phyloP scores from a whole-genome alignment of 2,113 vertebrate genomes.

The Lipotes vexillifer region DNA sequence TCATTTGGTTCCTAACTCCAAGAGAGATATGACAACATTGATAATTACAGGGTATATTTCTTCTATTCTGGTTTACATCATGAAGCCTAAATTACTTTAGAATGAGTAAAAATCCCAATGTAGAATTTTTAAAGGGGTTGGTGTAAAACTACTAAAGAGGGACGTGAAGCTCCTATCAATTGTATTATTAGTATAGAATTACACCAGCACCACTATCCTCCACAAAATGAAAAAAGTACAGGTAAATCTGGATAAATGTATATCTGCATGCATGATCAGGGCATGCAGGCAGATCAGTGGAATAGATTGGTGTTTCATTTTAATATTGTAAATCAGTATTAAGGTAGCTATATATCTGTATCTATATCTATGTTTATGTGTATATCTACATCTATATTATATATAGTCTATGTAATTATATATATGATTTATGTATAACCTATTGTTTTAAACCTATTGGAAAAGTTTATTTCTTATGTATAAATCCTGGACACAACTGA shows the following conservation, averaged over 20 bases:
- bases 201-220: background rate
- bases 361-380: background rate
- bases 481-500: background rate
- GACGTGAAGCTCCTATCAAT: background rate
- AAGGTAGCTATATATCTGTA: background rate
- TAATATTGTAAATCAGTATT: background rate
- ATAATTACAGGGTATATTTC: background rate
- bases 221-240: background rate
- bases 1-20: background rate
- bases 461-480: background rate
- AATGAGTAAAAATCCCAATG: background rate
- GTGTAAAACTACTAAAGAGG: background rate
- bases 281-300: background rate
- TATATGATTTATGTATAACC: background rate
- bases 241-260: background rate
- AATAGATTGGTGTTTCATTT: background rate
- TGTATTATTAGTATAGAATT: background rate
- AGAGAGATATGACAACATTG: background rate
- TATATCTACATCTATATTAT: background rate
- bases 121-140: background rate
- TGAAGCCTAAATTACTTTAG: background rate
- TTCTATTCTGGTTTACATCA: background rate
- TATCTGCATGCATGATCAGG: background rate
- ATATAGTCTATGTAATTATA: background rate
- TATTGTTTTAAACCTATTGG: background rate